Evolutionary conservation across 2,888 invertebrate species (phyloP).

Genomic region (Auanema sp.): DNA sequence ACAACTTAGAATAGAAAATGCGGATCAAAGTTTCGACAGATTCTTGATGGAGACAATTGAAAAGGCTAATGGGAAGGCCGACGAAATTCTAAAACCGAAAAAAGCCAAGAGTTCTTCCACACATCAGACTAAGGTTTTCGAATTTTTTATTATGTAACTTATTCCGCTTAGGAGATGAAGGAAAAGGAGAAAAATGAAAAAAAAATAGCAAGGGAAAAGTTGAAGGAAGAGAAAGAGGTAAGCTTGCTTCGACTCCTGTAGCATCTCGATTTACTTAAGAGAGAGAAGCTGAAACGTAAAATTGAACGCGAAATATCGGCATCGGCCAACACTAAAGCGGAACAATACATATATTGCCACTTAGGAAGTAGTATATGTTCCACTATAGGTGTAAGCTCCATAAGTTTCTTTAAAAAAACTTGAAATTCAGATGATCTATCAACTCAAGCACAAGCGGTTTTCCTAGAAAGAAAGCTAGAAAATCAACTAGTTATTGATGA

Average conservation of each 20-base stretch:
- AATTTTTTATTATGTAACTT: neutral
- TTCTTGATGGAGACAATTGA: neutral
- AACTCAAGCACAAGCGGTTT: constrained; percentile 18
- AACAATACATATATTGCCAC: constrained; percentile 35
- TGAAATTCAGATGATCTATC: constrained; percentile 34
- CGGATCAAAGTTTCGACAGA: neutral
- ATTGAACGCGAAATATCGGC: constrained; percentile 36
- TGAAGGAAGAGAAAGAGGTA: constrained; percentile 19
- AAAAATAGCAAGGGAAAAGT: constrained; percentile 14
- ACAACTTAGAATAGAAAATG: no score
- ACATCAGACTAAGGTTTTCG: neutral
- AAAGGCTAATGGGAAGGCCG: neutral
- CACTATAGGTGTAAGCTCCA: constrained; percentile 18
- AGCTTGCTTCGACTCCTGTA: neutral
- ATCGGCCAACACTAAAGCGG: constrained; percentile 25
- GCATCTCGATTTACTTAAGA: constrained; percentile 12
- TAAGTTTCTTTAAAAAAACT: neutral
- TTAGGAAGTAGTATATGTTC: constrained; percentile 26
- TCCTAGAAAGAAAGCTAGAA: constrained; percentile 31
- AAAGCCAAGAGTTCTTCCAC: neutral
- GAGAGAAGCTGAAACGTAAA: constrained; percentile 26
- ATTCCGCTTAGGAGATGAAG: neutral
- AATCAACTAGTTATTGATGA: constrained; percentile 29
- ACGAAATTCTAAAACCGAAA: neutral
- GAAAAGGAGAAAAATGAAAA: constrained; percentile 7